Evolutionary conservation across 2,113 vertebrate species (phyloP).

Genomic region (Galbula dea): DNA sequence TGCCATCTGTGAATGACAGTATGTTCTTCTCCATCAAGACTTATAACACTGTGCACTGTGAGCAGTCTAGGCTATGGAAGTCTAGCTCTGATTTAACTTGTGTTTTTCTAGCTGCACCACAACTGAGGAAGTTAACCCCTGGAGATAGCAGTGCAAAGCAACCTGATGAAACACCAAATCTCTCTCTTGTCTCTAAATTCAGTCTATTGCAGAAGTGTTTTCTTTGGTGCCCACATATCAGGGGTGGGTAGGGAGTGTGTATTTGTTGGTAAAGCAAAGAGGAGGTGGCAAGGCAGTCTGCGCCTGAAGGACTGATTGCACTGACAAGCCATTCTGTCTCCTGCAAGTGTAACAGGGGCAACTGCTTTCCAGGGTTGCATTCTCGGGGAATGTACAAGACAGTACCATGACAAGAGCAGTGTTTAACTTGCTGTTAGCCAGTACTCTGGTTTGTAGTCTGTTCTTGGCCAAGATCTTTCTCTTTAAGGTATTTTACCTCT

Average conservation of each 20-base stretch:
- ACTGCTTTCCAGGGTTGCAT: not conserved
- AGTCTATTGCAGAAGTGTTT: not conserved
- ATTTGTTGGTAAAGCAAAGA: not conserved
- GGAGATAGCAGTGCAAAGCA: not conserved
- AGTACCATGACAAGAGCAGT: not conserved
- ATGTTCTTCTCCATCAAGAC: not conserved
- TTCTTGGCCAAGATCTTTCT: not conserved
- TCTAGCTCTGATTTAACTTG: not conserved
- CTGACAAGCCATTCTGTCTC: not conserved
- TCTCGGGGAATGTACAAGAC: not conserved
- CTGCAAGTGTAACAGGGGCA: not conserved
- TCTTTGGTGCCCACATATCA: rapidly evolving
- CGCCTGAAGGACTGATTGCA: rapidly evolving
- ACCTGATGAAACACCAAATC: not conserved
- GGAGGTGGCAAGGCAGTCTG: not conserved
- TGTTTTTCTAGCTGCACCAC: not conserved
- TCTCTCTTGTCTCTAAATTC: not conserved
- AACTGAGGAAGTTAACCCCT: not conserved
- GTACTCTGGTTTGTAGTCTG: not conserved
- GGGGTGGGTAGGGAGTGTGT: not conserved
- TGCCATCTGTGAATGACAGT: slow-evolving; percentile 9
- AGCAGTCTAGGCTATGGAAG: not conserved
- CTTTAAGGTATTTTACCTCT: not conserved
- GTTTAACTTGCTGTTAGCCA: not conserved
- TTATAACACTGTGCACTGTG: not conserved